Evolutionary conservation across 53 echinoderm and acorn worm genomes (phyloP), one percentile per base, ranked within the genome.

Genomic region (Arbacia lixula): DNA sequence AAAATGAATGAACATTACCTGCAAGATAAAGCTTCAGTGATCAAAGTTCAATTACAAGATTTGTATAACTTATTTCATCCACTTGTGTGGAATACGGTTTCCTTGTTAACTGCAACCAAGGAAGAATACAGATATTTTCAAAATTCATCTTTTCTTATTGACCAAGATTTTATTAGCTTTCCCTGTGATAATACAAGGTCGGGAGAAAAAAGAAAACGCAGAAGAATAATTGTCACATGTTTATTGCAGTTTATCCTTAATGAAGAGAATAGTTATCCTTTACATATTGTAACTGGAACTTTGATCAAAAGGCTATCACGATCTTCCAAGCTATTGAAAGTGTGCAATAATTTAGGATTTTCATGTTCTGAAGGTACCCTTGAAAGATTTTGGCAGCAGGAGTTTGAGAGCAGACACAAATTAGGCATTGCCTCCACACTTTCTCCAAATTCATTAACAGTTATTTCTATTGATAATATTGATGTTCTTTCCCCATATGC

Each of bases 391-490:
- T 77, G 37, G 40, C 57, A 77, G 20, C 46, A 53, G 36, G 33
- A 34, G 36, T 74, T 39, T 37, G 22, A 20, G 3, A 3, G 51
- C 2, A 55, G 56, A 76, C 5, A 55, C 3, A 38, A 36, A 12
- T 57, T 26, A 26, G 75, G 39, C 39, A 6, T 38, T 38, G 4
- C 38, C 4, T 57, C 25, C 33, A 21, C 38, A 20, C 77, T 57
- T 29, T 8, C 36, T 1, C 55, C 55, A 2, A n/a, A 54, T 35
- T 19, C 28, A 25, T 2, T 10, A 50, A 72, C 72, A 14, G 30
- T 72, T 17, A 68, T 84, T 26, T 52, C 66, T 35, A 28, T 84
- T 6, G 84, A 84, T 41, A 84, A 84, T 68, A 50, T 84, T 5
- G 84, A 68, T 68, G 66, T 53, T 8, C 26, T 53, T 6, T 5